phyloP scores from a whole-genome alignment of 2,888 invertebrate genomes.

The Poecilobothrus nobilitatus region DNA sequence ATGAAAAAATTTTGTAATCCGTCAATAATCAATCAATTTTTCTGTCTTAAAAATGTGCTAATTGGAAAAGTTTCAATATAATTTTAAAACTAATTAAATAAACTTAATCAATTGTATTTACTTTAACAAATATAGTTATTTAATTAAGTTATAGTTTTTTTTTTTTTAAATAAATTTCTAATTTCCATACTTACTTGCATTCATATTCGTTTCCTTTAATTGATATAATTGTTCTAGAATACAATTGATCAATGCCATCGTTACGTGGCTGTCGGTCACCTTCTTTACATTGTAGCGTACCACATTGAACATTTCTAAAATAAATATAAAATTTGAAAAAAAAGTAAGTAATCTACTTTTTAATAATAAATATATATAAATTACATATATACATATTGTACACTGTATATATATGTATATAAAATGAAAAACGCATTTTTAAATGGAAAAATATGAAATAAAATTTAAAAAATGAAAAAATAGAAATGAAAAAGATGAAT shows the following conservation, averaged over 20 bases:
- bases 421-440: too few species aligned
- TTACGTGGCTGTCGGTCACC: constrained; percentile 77
- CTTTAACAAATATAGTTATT: too few species aligned
- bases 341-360: constrained; percentile 8
- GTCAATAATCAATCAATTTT: not conserved
- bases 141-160: too few species aligned
- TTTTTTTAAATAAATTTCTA: too few species aligned
- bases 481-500: too few species aligned
- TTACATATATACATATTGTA: too few species aligned
- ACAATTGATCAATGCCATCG: constrained; percentile 70
- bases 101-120: too few species aligned
- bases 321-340: constrained; percentile 15
- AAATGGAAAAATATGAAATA: too few species aligned
- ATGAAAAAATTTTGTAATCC: not conserved
- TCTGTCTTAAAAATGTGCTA: too few species aligned
- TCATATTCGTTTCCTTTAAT: constrained; percentile 84
- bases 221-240: constrained; percentile 80
- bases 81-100: too few species aligned
- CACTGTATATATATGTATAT: not conserved
- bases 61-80: too few species aligned
- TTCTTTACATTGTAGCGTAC: constrained; percentile 87
- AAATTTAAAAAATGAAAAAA: too few species aligned
- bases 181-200: constrained; percentile 75
- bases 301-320: constrained; percentile 80
- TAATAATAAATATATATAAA: constrained; percentile 4